These are phyloP conservation scores for Megamerina dolium DNA, from an alignment of 2,888 invertebrate genomes.

Conservation along the genomic window DNA sequence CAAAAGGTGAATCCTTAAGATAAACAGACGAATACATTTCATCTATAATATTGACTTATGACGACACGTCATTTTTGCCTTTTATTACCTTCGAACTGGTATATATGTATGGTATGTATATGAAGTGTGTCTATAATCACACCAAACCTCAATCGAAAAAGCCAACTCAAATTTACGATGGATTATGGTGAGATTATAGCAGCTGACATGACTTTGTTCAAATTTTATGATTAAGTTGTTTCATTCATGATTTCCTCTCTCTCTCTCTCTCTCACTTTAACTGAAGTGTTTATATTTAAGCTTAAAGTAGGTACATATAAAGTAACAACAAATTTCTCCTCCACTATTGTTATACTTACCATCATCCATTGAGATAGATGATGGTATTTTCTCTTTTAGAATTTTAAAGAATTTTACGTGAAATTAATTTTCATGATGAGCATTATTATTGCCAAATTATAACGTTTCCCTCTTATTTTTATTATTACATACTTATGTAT, in stretches of 20 bases:
- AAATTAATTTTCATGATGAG: conserved; percentile 43
- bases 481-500: conserved; percentile 10
- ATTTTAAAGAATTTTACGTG: no score
- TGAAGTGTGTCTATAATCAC: no score
- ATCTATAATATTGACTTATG: conserved; percentile 31
- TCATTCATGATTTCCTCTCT: no score
- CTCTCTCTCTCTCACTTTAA: no score
- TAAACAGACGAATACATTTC: conserved; percentile 9
- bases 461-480: conserved; percentile 19
- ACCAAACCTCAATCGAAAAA: no score
- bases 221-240: conserved; percentile 29
- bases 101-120: no score
- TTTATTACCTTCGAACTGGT: no score
- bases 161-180: conserved; percentile 35
- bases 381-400: no score
- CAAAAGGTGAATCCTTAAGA: conserved; percentile 11
- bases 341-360: no score
- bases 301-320: conserved; percentile 23
- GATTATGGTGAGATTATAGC: conserved; percentile 36
- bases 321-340: no score
- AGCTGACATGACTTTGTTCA: conserved; percentile 43
- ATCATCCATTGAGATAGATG: no score
- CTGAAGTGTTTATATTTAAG: conserved; percentile 13
- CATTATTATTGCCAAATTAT: conserved; percentile 50
- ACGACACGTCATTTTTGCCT: background rate